Percentiles rank a stretch among this genome's conserved stretches.
Evolutionary conservation across 2,888 invertebrate genomes (phyloP).

Genomic region (Polyommatus iphigenia): DNA sequence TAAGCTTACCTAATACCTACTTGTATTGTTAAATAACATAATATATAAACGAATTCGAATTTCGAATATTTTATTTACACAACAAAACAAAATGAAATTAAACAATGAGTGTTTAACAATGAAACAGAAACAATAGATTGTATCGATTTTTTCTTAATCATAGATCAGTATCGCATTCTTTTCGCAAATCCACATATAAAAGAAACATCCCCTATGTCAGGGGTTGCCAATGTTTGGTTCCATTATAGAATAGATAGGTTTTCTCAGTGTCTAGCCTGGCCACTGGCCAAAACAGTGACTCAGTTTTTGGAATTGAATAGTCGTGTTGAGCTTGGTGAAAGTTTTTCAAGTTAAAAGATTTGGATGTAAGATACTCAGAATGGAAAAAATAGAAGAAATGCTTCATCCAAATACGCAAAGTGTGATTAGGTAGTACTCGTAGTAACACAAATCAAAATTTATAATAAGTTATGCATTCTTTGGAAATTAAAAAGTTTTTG

Average conservation of each 20-base stretch:
- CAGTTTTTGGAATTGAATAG: neutral
- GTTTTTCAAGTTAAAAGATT: neutral
- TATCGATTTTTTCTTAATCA: constrained; percentile 16
- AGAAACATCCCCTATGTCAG: constrained; percentile 7
- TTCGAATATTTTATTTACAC: neutral
- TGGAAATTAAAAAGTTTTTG: neutral
- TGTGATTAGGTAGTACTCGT: too few species aligned
- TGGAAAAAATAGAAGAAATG: too few species aligned
- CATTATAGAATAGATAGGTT: neutral
- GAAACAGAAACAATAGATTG: neutral
- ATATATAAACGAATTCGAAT: neutral
- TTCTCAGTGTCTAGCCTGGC: neutral
- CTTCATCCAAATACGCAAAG: too few species aligned
- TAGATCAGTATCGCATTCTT: constrained; percentile 26
- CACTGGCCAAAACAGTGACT: neutral
- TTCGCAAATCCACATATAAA: constrained; percentile 27
- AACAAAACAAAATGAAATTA: neutral
- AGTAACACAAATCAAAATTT: too few species aligned
- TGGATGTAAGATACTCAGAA: too few species aligned
- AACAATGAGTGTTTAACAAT: neutral
- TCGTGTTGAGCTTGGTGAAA: neutral
- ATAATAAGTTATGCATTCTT: too few species aligned
- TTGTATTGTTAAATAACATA: too few species aligned
- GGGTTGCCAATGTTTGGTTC: neutral
- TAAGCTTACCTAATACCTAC: too few species aligned